These are phyloP conservation scores for Ellobius talpinus DNA, from an alignment of 2,113 vertebrate species.

Conservation along the genomic window DNA sequence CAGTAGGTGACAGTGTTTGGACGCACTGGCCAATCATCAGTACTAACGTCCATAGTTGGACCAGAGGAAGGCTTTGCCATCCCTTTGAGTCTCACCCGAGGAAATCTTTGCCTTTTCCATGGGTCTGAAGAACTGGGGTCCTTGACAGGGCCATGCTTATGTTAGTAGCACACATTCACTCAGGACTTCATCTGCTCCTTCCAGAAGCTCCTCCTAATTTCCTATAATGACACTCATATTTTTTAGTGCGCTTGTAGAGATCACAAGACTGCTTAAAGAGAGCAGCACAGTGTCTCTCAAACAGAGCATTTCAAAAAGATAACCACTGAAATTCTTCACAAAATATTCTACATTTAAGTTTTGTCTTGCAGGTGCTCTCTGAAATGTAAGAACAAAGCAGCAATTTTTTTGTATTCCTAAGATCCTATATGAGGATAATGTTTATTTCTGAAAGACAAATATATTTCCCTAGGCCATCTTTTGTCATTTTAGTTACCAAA, in stretches of 20 bases:
- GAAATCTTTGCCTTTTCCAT: background rate
- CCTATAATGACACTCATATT: background rate
- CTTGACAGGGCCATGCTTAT: background rate
- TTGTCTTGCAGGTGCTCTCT: background rate
- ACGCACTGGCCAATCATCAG: background rate
- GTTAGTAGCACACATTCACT: background rate
- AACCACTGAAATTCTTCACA: background rate
- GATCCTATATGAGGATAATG: background rate
- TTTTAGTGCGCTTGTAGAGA: background rate
- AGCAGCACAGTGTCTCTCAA: background rate
- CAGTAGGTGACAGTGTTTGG: background rate
- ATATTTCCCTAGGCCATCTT: background rate
- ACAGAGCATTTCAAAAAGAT: background rate
- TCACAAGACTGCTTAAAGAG: background rate
- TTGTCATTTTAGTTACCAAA: slow-evolving; percentile 63
- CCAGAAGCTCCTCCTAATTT: background rate
- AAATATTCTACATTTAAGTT: background rate
- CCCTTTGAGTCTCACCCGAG: background rate
- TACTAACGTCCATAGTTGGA: background rate
- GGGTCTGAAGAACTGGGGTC: background rate
- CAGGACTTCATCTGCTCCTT: background rate
- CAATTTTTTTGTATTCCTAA: background rate
- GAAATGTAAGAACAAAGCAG: background rate
- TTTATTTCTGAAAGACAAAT: slow-evolving; percentile 19
- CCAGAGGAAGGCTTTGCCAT: background rate